Percentiles rank a stretch among this genome's conserved stretches.
Conservation (phyloP, 2,113 vertebrate species). For the Corythornis madagascariensis region DNA sequence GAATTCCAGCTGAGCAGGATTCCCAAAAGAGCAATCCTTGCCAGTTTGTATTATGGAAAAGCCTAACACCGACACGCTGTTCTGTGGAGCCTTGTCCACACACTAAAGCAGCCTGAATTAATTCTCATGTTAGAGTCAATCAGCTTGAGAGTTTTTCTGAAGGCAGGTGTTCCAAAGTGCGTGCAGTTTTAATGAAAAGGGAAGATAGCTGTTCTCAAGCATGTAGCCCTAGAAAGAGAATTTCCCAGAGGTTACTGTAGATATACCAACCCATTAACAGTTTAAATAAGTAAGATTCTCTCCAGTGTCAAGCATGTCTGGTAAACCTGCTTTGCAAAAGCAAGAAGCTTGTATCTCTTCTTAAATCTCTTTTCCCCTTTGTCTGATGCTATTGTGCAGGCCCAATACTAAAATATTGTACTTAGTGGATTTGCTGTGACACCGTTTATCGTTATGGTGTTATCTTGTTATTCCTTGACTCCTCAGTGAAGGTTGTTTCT, state of each 20-base stretch:
- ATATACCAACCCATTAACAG: conserved; percentile 47
- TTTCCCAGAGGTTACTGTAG: conserved; percentile 57
- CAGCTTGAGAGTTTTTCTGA: conserved; percentile 57
- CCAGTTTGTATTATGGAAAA: conserved; percentile 48
- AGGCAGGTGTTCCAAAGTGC: conserved; percentile 59
- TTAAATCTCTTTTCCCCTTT: background rate
- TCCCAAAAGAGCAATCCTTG: conserved; percentile 65
- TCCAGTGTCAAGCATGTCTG: conserved; percentile 24
- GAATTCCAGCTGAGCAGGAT: conserved; percentile 35
- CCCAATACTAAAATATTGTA: background rate
- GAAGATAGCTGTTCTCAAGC: conserved; percentile 46
- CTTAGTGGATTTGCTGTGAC: background rate
- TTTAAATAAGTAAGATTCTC: conserved; percentile 48
- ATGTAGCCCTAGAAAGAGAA: conserved; percentile 36
- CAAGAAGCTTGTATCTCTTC: background rate
- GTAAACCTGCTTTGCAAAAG: background rate
- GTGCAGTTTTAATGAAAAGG: conserved; percentile 53
- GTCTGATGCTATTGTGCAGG: background rate
- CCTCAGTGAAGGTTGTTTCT: background rate
- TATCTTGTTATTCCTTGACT: background rate
- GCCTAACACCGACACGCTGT: background rate
- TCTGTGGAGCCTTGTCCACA: conserved; percentile 9
- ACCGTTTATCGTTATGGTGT: background rate
- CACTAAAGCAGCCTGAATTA: conserved; percentile 57
- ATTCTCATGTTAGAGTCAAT: conserved; percentile 64